Conservation (phyloP, 2,888 invertebrate species). For the Caenorhabditis plicata region DNA sequence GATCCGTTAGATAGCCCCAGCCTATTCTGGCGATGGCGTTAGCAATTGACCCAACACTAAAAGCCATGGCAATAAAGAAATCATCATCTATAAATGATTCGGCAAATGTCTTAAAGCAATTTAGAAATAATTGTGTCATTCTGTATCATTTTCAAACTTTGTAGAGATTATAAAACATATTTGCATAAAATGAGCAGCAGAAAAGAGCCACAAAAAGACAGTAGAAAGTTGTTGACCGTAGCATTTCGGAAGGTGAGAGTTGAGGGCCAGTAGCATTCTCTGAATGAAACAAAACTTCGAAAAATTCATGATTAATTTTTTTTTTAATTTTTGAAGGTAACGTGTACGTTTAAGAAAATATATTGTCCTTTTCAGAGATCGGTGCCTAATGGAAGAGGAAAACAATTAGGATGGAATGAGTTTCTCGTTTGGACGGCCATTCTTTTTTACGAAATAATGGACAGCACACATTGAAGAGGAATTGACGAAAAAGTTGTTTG, state of each 20-base stretch:
- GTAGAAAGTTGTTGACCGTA: conserved; percentile 59
- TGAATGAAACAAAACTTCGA: too few species aligned
- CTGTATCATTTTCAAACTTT: conserved; percentile 34
- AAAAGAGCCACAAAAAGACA: conserved; percentile 55
- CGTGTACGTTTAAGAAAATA: too few species aligned
- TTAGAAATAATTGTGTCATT: neutral
- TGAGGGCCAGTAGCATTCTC: conserved; percentile 13
- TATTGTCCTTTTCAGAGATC: too few species aligned
- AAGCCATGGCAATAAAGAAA: conserved; percentile 68
- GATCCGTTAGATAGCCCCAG: conserved; percentile 69
- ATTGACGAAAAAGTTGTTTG: too few species aligned
- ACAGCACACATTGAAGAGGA: too few species aligned
- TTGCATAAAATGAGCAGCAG: conserved; percentile 64
- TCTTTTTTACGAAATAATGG: too few species aligned
- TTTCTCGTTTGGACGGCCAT: too few species aligned
- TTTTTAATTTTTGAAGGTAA: too few species aligned
- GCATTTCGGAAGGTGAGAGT: conserved; percentile 51
- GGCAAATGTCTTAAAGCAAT: conserved; percentile 55
- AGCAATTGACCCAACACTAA: conserved; percentile 68
- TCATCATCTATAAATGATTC: conserved; percentile 68
- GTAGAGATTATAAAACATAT: conserved; percentile 62
- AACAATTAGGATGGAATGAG: too few species aligned
- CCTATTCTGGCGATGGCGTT: conserved; percentile 68
- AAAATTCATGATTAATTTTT: too few species aligned
- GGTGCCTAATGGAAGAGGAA: too few species aligned